These are phyloP conservation scores for Condylura cristata DNA, from an alignment of 2,113 vertebrate genomes.

Conservation along the genomic window DNA sequence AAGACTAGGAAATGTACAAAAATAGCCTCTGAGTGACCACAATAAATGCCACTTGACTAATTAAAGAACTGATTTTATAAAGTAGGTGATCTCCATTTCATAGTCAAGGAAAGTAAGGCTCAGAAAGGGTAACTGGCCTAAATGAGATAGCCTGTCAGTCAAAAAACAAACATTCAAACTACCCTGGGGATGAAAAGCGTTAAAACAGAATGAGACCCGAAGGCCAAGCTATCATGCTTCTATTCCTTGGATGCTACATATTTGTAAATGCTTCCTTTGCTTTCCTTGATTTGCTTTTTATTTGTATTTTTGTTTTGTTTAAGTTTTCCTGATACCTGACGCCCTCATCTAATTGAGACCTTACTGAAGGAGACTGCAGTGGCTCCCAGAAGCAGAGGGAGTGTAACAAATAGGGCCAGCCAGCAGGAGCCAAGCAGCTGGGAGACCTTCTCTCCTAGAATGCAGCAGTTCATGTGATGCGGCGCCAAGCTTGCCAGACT, in stretches of 20 bases:
- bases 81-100: background rate
- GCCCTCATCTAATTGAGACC: background rate
- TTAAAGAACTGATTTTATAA: slow-evolving; percentile 13
- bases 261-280: background rate
- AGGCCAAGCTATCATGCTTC: background rate
- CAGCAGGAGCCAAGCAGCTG: background rate
- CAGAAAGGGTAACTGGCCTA: background rate
- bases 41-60: slow-evolving; percentile 27
- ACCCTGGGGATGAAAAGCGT: background rate
- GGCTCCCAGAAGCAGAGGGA: background rate
- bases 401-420: background rate
- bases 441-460: background rate
- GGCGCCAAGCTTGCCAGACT: background rate
- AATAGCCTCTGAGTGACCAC: slow-evolving; percentile 18
- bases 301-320: slow-evolving; percentile 8
- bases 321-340: background rate
- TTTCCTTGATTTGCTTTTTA: background rate
- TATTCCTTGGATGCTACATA: background rate
- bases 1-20: slow-evolving; percentile 32
- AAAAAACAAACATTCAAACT: slow-evolving; percentile 33
- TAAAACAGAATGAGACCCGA: background rate
- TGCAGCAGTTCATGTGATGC: background rate
- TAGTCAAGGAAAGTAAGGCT: background rate
- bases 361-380: background rate
- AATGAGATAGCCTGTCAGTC: background rate